phyloP scores from a whole-genome alignment of 1,140 invertebrate species.

The Heliconius congener region DNA sequence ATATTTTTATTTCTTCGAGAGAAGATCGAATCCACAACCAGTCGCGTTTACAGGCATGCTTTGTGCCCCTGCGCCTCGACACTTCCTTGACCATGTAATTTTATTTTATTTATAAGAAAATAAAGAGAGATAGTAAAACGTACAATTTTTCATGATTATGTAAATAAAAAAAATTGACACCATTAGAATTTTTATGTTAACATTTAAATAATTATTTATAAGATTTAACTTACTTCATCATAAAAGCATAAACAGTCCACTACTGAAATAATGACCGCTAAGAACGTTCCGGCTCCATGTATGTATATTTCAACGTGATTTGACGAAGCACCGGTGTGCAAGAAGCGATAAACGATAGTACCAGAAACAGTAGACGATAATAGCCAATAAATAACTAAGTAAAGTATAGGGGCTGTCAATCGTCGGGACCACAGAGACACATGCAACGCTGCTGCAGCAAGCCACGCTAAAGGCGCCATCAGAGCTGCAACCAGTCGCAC shows the following conservation, averaged over 20 bases:
- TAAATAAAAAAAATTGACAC: too few species aligned
- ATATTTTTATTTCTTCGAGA: too few species aligned
- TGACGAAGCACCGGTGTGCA: constrained; percentile 33
- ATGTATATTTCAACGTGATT: constrained; percentile 58
- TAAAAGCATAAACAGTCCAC: constrained; percentile 73
- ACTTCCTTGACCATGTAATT: too few species aligned
- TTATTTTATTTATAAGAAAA: too few species aligned
- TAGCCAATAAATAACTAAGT: constrained; percentile 68
- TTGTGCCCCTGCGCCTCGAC: too few species aligned
- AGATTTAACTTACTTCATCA: constrained; percentile 62
- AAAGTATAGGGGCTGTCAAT: constrained; percentile 59
- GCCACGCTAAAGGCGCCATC: constrained; percentile 61
- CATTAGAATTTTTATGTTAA: too few species aligned
- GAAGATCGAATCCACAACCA: too few species aligned
- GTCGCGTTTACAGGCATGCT: too few species aligned
- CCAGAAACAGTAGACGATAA: constrained; percentile 54
- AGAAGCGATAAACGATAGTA: constrained; percentile 52
- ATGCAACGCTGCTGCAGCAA: constrained; percentile 64
- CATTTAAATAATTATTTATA: not conserved
- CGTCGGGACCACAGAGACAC: constrained; percentile 63
- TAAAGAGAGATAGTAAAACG: too few species aligned
- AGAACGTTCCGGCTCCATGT: constrained; percentile 50
- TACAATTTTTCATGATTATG: too few species aligned
- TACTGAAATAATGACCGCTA: constrained; percentile 53
- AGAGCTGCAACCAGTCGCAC: constrained; percentile 56